Evolutionary conservation across 53 echinoderm and acorn worm species (phyloP), one percentile per base, ranked within the genome.

Genomic region (Luidia sarsii): DNA sequence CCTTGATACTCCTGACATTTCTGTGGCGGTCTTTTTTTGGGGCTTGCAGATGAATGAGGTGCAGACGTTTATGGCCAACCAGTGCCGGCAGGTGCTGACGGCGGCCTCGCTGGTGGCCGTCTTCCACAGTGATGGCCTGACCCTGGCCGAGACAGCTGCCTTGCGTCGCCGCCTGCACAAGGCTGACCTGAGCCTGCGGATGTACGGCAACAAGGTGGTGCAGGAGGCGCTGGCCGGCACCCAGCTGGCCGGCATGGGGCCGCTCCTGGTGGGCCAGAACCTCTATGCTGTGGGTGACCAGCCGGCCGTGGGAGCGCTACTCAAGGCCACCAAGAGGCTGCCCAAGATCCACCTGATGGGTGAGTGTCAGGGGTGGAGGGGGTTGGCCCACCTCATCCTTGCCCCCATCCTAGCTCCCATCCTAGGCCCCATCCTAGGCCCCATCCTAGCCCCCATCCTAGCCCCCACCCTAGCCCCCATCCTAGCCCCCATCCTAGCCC

Each of bases 281-380:
- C 34, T 99, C 33, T 87, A 70, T 70, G 89, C 89, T 0, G 66
- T 91, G 3, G 54, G 84, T 22, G 94, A 94, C 28, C 72, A 89
- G 38, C 91, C 89, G 13, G 33, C 67, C 7, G 89, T 99, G 28
- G 87, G 89, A 50, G 94, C 89, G 71, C 71, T 99, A 19, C 70
- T 99, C 57, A 99, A 99, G 41, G 53, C 79, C 11, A 87, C 91
- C 0, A 89, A 65, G 66, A 89, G 79, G 57, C 3, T 87, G 7
- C 84, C 89, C 33, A 91, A 86, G 74, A 82, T 95, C 37, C 85
- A 85, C 82, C 65, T 95, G 49, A 53, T 95, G 50, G 95, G 95
- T 95, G 54, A 82, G 86, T 35, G 5, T 46, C 38, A 19, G n/a
- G n/a, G n/a, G n/a, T n/a, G n/a, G n/a, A n/a, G n/a, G n/a, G n/a